Evolutionary conservation across 2,113 vertebrate species (phyloP).

Genomic region (Otus sunia): DNA sequence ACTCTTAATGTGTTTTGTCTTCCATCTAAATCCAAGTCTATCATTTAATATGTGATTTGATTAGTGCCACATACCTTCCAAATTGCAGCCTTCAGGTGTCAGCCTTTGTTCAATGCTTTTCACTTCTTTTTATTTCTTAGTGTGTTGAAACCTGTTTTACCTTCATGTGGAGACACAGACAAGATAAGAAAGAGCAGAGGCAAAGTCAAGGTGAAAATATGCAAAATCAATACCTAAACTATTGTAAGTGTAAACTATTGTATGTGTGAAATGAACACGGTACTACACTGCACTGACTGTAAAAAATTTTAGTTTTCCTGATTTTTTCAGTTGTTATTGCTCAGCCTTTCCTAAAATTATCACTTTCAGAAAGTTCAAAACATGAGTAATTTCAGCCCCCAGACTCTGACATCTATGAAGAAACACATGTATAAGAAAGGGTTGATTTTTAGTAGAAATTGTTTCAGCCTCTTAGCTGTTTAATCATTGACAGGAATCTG

Average conservation of each 20-base stretch:
- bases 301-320: background rate
- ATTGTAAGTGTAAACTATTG: background rate
- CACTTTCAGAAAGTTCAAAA: background rate
- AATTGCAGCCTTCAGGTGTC: background rate
- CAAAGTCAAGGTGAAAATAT: background rate
- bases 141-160: background rate
- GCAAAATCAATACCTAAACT: background rate
- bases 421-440: background rate
- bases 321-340: background rate
- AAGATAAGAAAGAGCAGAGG: background rate
- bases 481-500: background rate
- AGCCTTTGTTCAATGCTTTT: background rate
- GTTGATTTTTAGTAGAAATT: background rate
- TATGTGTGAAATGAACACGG: fast-evolving
- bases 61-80: background rate
- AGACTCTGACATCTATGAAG: background rate
- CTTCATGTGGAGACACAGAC: background rate
- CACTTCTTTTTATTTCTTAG: background rate
- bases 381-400: background rate
- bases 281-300: background rate
- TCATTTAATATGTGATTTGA: background rate
- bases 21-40: background rate
- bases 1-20: background rate
- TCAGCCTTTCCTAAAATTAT: background rate
- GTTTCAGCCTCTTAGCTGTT: background rate